Base-by-base conservation (phyloP, 2,888 invertebrate species). In the Pilophorus perplexus region DNA sequence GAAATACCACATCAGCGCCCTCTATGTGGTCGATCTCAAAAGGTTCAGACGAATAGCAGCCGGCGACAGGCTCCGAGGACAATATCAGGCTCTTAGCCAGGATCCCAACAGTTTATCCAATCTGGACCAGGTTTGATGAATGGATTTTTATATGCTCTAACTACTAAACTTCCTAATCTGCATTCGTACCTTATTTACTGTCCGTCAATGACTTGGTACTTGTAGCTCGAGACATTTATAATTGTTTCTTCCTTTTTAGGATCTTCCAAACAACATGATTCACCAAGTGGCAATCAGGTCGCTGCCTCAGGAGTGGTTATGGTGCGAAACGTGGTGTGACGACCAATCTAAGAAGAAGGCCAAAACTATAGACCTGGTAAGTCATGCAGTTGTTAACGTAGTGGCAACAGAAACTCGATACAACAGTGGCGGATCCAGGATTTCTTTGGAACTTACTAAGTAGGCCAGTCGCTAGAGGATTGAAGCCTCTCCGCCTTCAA, bases 301-400 rank as follows among this genome's bases (percentile, higher is more conserved):
- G 0, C 80, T 99, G 73, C 99, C 99, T 0, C 98, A 99, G 76
- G 98, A 99, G 77, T 99, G 99, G 99, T 80, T 99, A 67, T 99
- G 97, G 97, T 99, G 99, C 78, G 98, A 99, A 80, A 99, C 99
- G 0, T 99, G 99, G 99, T 99, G 99, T 77, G 92, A 92, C 74
- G 89, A 95, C 72, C 83, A 79, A 20, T 90, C 93, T 1, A 95
- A 98, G 77, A 81, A 83, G 72, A 83, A 84, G 68, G 99, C 99
- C 1, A 99, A 99, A 79, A 98, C 98, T 59, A 99, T 99, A 73
- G 96, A 96, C 81, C 83, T 96, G 83, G 93, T 93, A 76, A 18
- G 62, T 18, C 12, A 33, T n/a, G n/a, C n/a, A n/a, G n/a, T n/a
- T n/a, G n/a, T n/a, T n/a, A n/a, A n/a, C n/a, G n/a, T n/a, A n/a